These are phyloP conservation scores for Bufotes viridis DNA, from an alignment of 2,797 vertebrate species.

Conservation along the genomic window DNA sequence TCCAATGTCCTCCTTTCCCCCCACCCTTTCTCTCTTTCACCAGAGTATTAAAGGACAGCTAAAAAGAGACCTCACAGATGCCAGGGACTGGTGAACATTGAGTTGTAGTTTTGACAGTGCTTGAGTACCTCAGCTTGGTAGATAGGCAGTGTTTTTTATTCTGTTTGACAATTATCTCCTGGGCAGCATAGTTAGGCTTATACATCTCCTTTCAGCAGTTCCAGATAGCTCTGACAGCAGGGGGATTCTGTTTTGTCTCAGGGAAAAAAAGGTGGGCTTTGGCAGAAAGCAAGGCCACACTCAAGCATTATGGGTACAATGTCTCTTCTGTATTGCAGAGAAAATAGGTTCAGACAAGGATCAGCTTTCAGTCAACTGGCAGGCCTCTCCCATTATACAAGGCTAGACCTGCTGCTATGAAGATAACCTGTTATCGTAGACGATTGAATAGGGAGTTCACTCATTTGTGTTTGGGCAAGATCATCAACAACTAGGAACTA, in stretches of 20 bases:
- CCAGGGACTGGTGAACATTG: constrained; percentile 75
- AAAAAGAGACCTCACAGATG: constrained; percentile 68
- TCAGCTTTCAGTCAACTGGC: constrained; percentile 82
- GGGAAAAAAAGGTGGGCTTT: constrained; percentile 77
- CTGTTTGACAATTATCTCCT: constrained; percentile 77
- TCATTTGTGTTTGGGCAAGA: constrained; percentile 52
- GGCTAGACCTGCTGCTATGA: constrained; percentile 70
- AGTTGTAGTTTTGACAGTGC: constrained; percentile 78
- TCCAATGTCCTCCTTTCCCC: constrained; percentile 53
- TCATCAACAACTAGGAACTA: background rate
- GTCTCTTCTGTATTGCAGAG: constrained; percentile 78
- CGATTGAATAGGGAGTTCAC: constrained; percentile 66
- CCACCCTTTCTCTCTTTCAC: constrained; percentile 66
- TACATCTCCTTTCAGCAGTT: constrained; percentile 75
- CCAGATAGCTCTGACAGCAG: constrained; percentile 74
- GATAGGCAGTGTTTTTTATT: constrained; percentile 76
- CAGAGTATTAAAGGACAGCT: constrained; percentile 66
- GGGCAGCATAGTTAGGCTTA: constrained; percentile 72
- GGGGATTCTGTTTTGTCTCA: constrained; percentile 80
- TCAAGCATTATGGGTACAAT: constrained; percentile 77
- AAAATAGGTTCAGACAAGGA: constrained; percentile 81
- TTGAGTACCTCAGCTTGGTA: constrained; percentile 68
- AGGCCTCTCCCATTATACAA: constrained; percentile 73
- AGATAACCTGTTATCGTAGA: constrained; percentile 71
- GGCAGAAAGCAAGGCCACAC: constrained; percentile 76